Base-by-base conservation (phyloP, 2,113 vertebrate species). In the Isurus oxyrinchus region DNA sequence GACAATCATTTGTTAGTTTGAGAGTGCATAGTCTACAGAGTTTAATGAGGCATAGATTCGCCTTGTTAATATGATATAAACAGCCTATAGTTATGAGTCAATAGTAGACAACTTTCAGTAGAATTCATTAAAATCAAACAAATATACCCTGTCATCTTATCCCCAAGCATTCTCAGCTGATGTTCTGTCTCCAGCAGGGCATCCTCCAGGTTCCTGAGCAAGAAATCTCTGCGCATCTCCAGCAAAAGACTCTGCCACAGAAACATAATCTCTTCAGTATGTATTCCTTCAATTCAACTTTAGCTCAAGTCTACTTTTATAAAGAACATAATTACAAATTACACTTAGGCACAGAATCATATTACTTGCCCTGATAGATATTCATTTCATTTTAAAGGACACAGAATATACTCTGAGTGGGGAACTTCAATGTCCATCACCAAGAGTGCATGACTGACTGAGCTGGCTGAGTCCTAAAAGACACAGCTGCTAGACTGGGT, bases 171-270 rank as follows among this genome's bases (percentile, higher is more conserved):
- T 25, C 44, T 53, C 25, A 95, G 49, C 49, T 95, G 94, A 16
- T 95, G 44, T 53, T 95, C 94, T 0, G 94, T 55, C 94, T 95
- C 94, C 94, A 95, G 23, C 94, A 95, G 3, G 44, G 94, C 94
- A 53, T 35, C 49, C 25, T 95, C 94, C 49, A 95, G 49, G 94
- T 95, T 95, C 13, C 94, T 16, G 94, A 95, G 66, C 35, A 95
- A 72, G 67, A 95, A 95, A 95, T 95, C 94, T 72, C 94, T 95
- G 49, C 63, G 94, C 94, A 95, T 95, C 67, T 95, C 94, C 49
- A 95, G 67, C 44, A 95, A 76, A 72, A 95, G 49, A 55, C 40
- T 44, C 94, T 95, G 66, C 31, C 25, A 72, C 66, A 95, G 66
- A 95, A 76, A 72, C 44, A 49, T 84, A 95, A 95, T 49, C 40